These are phyloP conservation scores for Terrapene triunguis DNA, from an alignment of 2,113 vertebrate species.

Conservation along the genomic window DNA sequence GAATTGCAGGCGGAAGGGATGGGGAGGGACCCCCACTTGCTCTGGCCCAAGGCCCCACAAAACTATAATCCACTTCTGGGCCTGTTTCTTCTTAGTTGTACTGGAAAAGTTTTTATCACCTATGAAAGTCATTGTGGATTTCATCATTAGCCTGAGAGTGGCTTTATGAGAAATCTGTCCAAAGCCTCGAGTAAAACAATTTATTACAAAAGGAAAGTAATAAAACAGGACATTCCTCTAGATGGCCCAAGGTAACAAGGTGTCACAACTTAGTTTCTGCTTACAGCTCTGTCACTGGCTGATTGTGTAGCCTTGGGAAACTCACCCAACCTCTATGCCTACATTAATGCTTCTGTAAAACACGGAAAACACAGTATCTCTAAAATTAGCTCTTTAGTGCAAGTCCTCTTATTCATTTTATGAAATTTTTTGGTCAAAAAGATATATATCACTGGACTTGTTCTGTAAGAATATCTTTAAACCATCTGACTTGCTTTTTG, in stretches of 20 bases:
- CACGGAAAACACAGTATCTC: neutral
- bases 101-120: no score
- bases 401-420: constrained; percentile 38
- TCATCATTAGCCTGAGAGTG: neutral
- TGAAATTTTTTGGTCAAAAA: constrained; percentile 28
- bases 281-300: neutral
- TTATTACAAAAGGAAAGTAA: rapidly evolving
- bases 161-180: neutral
- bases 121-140: neutral
- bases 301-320: neutral
- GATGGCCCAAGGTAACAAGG: neutral
- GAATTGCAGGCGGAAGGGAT: no score
- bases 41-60: no score
- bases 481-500: constrained; percentile 50
- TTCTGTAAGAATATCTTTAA: constrained; percentile 58
- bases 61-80: no score
- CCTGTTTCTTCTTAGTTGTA: no score
- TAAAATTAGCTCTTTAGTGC: constrained; percentile 40
- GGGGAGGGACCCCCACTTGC: no score
- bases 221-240: neutral
- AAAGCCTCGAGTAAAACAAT: neutral
- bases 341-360: neutral
- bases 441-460: constrained; percentile 40
- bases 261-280: neutral
- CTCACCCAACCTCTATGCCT: neutral